These are phyloP conservation scores for Parnassius orleans DNA, from an alignment of 2,888 invertebrate genomes.

Conservation along the genomic window DNA sequence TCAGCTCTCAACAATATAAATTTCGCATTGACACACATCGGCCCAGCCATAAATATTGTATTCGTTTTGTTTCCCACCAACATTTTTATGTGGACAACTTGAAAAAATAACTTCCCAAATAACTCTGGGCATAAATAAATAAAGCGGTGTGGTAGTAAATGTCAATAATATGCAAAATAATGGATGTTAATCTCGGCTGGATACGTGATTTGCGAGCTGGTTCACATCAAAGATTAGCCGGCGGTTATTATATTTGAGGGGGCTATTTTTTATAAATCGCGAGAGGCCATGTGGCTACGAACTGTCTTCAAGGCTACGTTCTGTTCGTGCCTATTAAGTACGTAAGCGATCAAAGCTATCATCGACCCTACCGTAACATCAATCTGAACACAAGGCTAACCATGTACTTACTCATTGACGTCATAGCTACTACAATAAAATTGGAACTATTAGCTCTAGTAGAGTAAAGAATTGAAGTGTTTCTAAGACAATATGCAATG, in stretches of 20 bases:
- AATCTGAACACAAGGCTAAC: background rate
- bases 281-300: conserved; percentile 9
- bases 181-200: conserved; percentile 73
- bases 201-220: conserved; percentile 73
- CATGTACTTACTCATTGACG: background rate
- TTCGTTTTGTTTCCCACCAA: conserved; percentile 74
- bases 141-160: conserved; percentile 76
- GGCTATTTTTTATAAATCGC: conserved; percentile 33
- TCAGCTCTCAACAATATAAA: conserved; percentile 70
- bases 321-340: conserved; percentile 15
- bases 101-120: conserved; percentile 77
- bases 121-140: conserved; percentile 73
- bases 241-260: conserved; percentile 45
- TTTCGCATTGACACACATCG: conserved; percentile 77
- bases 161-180: conserved; percentile 81
- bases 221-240: conserved; percentile 71
- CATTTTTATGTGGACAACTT: conserved; percentile 73
- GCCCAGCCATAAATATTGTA: conserved; percentile 66
- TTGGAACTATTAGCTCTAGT: background rate
- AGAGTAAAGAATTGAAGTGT: too few species aligned
- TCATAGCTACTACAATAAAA: background rate
- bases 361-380: background rate
- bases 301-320: conserved; percentile 31
- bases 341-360: conserved; percentile 3
- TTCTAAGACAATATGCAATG: too few species aligned